Conservation (phyloP, 2,888 invertebrate species). For the Liodrosophila aerea region DNA sequence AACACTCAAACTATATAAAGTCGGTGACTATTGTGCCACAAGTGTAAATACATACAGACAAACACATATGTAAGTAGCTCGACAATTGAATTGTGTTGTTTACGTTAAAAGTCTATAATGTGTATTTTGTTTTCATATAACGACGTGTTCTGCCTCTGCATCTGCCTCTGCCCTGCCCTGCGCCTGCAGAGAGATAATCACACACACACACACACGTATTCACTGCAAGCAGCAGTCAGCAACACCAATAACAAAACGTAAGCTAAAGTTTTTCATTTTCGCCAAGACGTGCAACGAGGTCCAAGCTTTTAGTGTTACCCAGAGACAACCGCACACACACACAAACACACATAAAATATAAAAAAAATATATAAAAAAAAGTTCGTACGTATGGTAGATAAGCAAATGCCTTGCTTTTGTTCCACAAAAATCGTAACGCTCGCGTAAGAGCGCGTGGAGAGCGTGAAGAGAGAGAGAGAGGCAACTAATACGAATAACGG, state of each 20-base stretch:
- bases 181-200: slow-evolving; percentile 44
- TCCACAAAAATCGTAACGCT: slow-evolving; percentile 22
- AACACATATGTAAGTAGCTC: slow-evolving; percentile 15
- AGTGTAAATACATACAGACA: slow-evolving; percentile 46
- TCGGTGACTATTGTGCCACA: slow-evolving; percentile 34
- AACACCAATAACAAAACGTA: slow-evolving; percentile 51
- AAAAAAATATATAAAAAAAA: slow-evolving; percentile 24
- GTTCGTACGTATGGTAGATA: slow-evolving; percentile 33
- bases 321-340: slow-evolving; percentile 34
- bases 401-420: slow-evolving; percentile 31
- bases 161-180: too few species aligned
- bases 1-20: slow-evolving; percentile 51
- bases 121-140: slow-evolving; percentile 48
- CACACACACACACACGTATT: slow-evolving; percentile 31
- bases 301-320: slow-evolving; percentile 39
- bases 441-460: slow-evolving; percentile 6
- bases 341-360: slow-evolving; percentile 29
- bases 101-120: slow-evolving; percentile 35
- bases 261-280: slow-evolving; percentile 51
- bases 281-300: slow-evolving; percentile 65
- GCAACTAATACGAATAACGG: slow-evolving; percentile 44
- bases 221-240: too few species aligned
- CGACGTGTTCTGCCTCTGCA: too few species aligned
- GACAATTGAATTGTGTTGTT: slow-evolving; percentile 35
- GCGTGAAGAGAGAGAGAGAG: slow-evolving; percentile 7